These are phyloP conservation scores for Calyptomena viridis DNA, from an alignment of 2,113 vertebrate genomes.

Conservation along the genomic window DNA sequence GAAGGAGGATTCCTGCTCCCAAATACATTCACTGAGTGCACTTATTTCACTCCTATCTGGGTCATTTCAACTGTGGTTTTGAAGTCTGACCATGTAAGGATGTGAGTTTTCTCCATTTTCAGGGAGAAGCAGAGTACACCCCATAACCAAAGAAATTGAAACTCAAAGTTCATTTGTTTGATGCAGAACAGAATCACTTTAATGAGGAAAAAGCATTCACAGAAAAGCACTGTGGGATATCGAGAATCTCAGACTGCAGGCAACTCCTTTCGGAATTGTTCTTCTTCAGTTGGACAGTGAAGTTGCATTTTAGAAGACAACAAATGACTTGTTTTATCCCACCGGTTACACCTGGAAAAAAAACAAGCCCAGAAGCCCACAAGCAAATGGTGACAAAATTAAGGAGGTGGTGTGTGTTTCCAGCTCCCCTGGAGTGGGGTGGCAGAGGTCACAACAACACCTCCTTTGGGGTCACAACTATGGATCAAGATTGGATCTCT, in stretches of 20 bases:
- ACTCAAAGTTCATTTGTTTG: neutral
- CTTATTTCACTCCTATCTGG: neutral
- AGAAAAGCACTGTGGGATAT: neutral
- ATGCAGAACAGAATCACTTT: slow-evolving; percentile 1
- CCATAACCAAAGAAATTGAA: neutral
- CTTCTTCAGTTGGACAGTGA: neutral
- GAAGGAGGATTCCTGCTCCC: neutral
- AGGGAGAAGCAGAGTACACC: neutral
- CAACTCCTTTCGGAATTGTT: neutral
- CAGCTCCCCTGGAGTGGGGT: too few species aligned
- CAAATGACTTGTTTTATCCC: neutral
- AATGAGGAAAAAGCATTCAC: neutral
- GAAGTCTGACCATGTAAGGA: neutral
- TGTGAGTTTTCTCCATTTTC: neutral
- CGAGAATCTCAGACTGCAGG: neutral
- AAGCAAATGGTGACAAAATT: neutral
- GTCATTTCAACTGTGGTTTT: neutral
- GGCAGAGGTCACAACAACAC: neutral
- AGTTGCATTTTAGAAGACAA: neutral
- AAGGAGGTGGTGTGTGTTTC: neutral
- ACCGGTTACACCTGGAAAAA: neutral
- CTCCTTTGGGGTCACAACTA: neutral
- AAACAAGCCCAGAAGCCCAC: neutral
- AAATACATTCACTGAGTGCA: neutral
- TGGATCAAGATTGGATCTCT: neutral